phyloP scores from a whole-genome alignment of 2,888 invertebrate genomes.

The Elysia crispata region DNA sequence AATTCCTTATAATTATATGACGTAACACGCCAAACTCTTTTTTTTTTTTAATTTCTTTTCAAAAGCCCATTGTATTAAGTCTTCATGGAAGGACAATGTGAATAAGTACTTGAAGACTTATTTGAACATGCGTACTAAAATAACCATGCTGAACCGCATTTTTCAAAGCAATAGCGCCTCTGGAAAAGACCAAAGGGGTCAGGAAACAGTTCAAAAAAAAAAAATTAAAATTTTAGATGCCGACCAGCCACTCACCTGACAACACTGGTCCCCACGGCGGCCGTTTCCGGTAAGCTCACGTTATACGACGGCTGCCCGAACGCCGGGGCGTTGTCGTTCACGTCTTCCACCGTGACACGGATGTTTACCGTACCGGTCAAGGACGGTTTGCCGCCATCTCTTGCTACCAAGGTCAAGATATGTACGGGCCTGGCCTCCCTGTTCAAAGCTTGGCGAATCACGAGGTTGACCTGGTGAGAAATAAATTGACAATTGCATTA shows the following conservation, averaged over 20 bases:
- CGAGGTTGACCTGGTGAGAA: conserved; percentile 47
- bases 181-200: no score
- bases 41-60: no score
- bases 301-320: conserved; percentile 46
- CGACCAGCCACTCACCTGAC: conserved; percentile 32
- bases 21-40: no score
- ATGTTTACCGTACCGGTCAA: conserved; percentile 60
- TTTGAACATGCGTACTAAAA: no score
- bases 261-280: conserved; percentile 35
- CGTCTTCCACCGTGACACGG: conserved; percentile 61
- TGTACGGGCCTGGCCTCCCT: conserved; percentile 60
- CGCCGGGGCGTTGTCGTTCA: conserved; percentile 66
- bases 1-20: no score
- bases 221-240: no score
- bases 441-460: conserved; percentile 56
- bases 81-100: no score
- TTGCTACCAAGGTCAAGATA: conserved; percentile 60
- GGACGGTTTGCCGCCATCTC: conserved; percentile 63
- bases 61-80: no score
- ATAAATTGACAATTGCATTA: background rate
- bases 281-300: conserved; percentile 46
- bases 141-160: no score
- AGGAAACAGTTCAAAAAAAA: no score
- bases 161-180: no score
- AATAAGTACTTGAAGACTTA: no score